Evolutionary conservation across 1,140 invertebrate genomes (phyloP).

Genomic region (Trigoniulus corallinus): DNA sequence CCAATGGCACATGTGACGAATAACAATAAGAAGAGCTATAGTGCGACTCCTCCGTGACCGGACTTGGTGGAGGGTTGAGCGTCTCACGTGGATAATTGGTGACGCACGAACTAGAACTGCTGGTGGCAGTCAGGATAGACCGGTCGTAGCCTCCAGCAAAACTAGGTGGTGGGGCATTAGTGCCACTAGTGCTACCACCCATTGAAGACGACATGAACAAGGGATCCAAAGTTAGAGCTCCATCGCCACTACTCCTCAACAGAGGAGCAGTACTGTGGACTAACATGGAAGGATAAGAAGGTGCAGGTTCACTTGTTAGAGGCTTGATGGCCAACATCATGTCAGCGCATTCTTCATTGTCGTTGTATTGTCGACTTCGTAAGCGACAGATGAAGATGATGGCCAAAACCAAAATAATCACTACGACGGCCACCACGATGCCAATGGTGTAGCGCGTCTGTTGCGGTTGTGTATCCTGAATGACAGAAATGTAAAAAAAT

Average conservation of each 20-base stretch:
- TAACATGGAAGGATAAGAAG: too few relatives aligned
- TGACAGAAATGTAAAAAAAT: too few relatives aligned
- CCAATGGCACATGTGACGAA: conserved; percentile 1
- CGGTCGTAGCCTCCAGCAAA: conserved; percentile 39
- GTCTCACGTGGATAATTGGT: conserved; percentile 56
- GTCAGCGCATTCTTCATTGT: conserved; percentile 38
- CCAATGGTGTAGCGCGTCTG: conserved; percentile 31
- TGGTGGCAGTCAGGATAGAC: conserved; percentile 60
- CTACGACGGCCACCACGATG: conserved; percentile 26
- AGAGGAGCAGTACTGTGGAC: too few relatives aligned
- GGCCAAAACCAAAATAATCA: conserved; percentile 29
- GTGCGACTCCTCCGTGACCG: conserved; percentile 42
- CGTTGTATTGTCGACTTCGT: conserved; percentile 33
- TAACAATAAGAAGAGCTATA: conserved; percentile 18
- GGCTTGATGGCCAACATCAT: neutral
- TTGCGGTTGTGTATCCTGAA: neutral
- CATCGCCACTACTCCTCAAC: too few relatives aligned
- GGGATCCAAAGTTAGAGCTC: too few relatives aligned
- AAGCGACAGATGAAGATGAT: conserved; percentile 26
- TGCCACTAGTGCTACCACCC: conserved; percentile 18
- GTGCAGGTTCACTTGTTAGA: neutral
- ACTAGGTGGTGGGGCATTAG: conserved; percentile 16
- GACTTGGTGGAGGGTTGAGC: conserved; percentile 75
- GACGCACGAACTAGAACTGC: conserved; percentile 32
- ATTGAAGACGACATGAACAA: conserved; percentile 16